Percentiles rank a stretch among this genome's conserved stretches.
phyloP scores from a whole-genome alignment of 1,140 invertebrate genomes.

The Listronotus bonariensis region DNA sequence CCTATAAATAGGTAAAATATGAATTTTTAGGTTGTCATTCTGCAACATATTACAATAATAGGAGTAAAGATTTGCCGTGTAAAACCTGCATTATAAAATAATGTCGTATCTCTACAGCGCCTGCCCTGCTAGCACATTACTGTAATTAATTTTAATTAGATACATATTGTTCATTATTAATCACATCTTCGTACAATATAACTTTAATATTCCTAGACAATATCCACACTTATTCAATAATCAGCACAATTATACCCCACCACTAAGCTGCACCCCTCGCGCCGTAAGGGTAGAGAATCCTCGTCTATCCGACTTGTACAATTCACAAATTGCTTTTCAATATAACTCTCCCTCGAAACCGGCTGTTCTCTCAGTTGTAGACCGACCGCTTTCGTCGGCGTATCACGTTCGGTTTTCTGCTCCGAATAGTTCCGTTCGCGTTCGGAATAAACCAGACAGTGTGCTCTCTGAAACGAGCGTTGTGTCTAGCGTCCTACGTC shows the following conservation, averaged over 20 bases:
- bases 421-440: constrained; percentile 7
- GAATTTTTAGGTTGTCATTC: too few species aligned
- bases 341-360: constrained; percentile 41
- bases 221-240: constrained; percentile 25
- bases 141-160: too few species aligned
- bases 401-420: constrained; percentile 5
- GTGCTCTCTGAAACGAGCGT: constrained; percentile 2
- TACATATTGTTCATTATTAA: too few species aligned
- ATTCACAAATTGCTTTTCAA: constrained; percentile 55
- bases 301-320: constrained; percentile 48
- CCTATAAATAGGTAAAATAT: too few species aligned
- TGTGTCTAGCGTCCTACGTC: constrained; percentile 6
- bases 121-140: too few species aligned
- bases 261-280: constrained; percentile 20
- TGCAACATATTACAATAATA: too few species aligned
- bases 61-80: too few species aligned
- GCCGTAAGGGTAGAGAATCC: constrained; percentile 21
- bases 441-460: constrained; percentile 2
- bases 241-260: constrained; percentile 26
- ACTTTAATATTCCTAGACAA: neutral
- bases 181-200: too few species aligned
- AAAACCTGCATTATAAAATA: too few species aligned
- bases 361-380: neutral
- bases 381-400: constrained; percentile 7
- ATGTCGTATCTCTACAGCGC: too few species aligned